Evolutionary conservation across 2,113 vertebrate genomes (phyloP), one percentile per base, ranked within the genome.

Genomic region (Junco hyemalis): DNA sequence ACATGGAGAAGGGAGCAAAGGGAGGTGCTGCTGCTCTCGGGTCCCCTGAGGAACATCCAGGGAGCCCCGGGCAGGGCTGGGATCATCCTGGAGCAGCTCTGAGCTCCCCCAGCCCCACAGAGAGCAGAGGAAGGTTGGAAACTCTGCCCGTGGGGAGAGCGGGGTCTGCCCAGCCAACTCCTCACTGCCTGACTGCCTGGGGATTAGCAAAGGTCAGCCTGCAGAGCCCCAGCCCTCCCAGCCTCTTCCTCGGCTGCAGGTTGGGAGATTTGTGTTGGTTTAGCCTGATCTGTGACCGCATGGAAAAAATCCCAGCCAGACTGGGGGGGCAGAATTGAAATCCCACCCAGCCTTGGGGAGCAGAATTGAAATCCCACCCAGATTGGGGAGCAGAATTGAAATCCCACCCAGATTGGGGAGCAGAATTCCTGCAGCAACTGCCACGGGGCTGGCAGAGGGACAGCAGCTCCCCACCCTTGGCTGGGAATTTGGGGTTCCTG

Each of bases 121-220:
- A 14, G 40, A 40, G 40, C 40, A 40, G 40, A 6, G 40, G 40
- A 59, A 72, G 93, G 91, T 76, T 82, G 76, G 88, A 80, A 93
- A 51, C 12, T 26, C 36, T 64, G 92, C 91, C 95, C 86, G 31
- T 25, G 42, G 88, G 91, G 94, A 93, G 86, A 95, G 79, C 94
- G 82, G 44, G 90, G 88, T 26, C 93, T 90, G 93, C 40, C 80
- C 80, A 86, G 96, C 93, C 17, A 70, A 60, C 88, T 85, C 36
- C 88, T 90, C 38, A 79, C 94, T 76, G 36, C 38, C 80, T 64
- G 68, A 90, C 36, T 86, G 94, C 96, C 91, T 51, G 96, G 64
- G 94, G 94, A 95, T 95, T 93, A 93, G 94, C 93, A 95, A 96
- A 96, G 93, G 94, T 95, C 95, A 93, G 81, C 71, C 59, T 92